A percentile compares a stretch with the other conserved stretches of the same genome.
These are phyloP conservation scores for Galago senegalensis DNA, from an alignment of 2,797 vertebrate species.

Conservation along the genomic window DNA sequence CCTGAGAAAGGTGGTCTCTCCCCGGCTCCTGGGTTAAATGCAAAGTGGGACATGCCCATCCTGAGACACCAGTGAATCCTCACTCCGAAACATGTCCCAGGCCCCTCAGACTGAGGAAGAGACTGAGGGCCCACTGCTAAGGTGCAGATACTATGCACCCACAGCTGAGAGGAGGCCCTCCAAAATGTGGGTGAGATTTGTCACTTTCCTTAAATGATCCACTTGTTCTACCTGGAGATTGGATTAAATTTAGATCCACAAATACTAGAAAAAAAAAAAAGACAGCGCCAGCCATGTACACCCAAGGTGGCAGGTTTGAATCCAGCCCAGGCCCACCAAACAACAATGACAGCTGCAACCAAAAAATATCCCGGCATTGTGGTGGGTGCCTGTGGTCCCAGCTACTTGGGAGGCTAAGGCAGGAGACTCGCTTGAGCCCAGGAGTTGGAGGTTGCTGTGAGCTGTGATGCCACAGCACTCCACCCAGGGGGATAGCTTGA, in stretches of 20 bases:
- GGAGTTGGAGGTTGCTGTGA: too few species aligned
- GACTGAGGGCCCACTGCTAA: not conserved
- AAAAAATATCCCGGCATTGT: too few species aligned
- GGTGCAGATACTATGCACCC: not conserved
- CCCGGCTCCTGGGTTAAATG: not conserved
- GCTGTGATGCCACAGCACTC: too few species aligned
- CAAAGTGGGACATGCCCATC: not conserved
- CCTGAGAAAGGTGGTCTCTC: not conserved
- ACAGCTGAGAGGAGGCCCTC: not conserved
- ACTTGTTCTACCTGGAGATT: not conserved
- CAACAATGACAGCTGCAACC: too few species aligned
- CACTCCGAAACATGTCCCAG: not conserved
- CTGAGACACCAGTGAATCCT: not conserved
- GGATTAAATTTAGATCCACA: not conserved
- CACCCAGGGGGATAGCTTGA: too few species aligned
- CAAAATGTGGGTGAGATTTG: not conserved
- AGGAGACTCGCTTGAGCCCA: too few species aligned
- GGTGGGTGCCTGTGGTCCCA: too few species aligned
- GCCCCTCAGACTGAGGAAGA: not conserved
- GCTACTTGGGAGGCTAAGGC: too few species aligned
- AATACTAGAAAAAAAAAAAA: not conserved
- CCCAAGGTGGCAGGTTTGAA: too few species aligned
- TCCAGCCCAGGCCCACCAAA: too few species aligned
- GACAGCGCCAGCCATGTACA: too few species aligned
- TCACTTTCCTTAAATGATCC: conserved; percentile 44